Base-by-base conservation (phyloP, 1,140 invertebrate species). In the Drosophila malerkotliana region DNA sequence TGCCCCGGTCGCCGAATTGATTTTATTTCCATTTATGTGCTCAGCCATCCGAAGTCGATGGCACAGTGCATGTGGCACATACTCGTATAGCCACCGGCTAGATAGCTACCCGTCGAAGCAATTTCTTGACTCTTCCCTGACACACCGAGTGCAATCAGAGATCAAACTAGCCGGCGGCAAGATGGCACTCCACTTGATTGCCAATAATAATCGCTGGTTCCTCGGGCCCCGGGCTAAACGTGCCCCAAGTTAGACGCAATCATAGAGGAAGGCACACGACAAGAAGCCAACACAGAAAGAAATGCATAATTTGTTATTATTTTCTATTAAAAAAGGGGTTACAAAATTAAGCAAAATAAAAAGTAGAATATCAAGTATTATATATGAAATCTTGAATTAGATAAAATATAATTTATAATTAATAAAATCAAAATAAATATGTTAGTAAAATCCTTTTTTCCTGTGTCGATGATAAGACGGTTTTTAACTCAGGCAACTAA, bases 131-230 rank as follows among this genome's bases (percentile, higher is more conserved):
- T 78, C 68, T 62, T 48, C 77, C 56, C 75, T 59, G 77, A 64
- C 69, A 58, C 53, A 52, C 49, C 76, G 75, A 64, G 68, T 79
- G 63, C 73, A 85, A 85, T 85, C 81, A 77, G 77, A 62, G 58
- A 74, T 61, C 39, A 56, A 82, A 78, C 73, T 63, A 76, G 62
- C 73, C 72, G 34, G 54, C 59, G 68, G 83, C 59, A 62, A 75
- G 71, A 53, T 79, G 56, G 71, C 83, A 88, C 83, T 87, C 47
- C 69, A 79, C 67, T 82, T 87, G 83, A 88, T 87, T 87, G 83
- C 45, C 75, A 88, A 87, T 87, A 88, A 88, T 87, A 82, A 75
- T 78, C 55, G 64, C 48, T 67, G 61, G 67, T 51, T 62, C 62
- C 44, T 55, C 49, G 48, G 59, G 15, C 49, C 62, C 63, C 30